These are phyloP conservation scores for Alfaro cultratus DNA, from an alignment of 2,797 vertebrate species.

Conservation along the genomic window DNA sequence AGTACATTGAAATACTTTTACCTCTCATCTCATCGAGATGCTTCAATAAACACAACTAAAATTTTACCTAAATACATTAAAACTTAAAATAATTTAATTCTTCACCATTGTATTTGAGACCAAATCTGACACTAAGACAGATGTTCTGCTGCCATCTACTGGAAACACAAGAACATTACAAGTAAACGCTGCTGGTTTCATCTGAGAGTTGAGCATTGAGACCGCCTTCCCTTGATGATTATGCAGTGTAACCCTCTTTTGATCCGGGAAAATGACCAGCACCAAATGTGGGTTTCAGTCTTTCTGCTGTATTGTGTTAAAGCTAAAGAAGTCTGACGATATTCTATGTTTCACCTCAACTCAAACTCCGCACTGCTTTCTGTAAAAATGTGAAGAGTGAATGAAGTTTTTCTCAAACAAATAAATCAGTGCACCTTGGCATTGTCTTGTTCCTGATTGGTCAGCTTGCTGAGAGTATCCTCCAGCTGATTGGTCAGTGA, in stretches of 20 bases:
- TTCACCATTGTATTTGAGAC: background rate
- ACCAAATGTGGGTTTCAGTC: background rate
- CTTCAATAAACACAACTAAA: background rate
- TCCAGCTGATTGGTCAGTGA: constrained; percentile 85
- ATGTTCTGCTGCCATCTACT: constrained; percentile 71
- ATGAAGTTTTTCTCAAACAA: background rate
- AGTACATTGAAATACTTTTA: background rate
- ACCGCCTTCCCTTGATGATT: background rate
- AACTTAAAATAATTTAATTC: background rate
- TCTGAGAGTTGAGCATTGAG: background rate
- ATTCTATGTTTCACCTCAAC: background rate
- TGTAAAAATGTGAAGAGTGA: background rate
- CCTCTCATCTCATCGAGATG: background rate
- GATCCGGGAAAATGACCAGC: background rate
- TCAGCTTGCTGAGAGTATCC: constrained; percentile 81
- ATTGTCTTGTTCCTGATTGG: constrained; percentile 82
- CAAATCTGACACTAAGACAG: constrained; percentile 7
- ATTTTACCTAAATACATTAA: background rate
- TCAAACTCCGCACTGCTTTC: background rate
- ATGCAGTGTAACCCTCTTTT: background rate
- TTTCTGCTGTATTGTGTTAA: background rate
- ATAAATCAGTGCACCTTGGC: constrained; percentile 79
- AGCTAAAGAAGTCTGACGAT: background rate
- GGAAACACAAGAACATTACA: constrained; percentile 47
- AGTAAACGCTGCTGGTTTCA: background rate